Evolutionary conservation across 2,797 vertebrate genomes (phyloP).

Genomic region (Oryzias dopingdopingensis): DNA sequence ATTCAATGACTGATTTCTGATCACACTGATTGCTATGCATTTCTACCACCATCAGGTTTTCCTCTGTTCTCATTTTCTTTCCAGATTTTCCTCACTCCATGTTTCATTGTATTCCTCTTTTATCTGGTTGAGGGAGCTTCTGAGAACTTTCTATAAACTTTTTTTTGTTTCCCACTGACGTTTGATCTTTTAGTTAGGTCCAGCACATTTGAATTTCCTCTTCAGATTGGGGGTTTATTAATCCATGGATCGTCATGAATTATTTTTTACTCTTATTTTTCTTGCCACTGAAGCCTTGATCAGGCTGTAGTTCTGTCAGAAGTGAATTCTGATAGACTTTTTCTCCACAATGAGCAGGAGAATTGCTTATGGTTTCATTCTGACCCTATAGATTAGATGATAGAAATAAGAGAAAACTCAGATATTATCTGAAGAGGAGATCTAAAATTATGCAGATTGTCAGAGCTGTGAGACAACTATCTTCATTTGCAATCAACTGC

Average conservation of each 20-base stretch:
- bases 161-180: slow-evolving; percentile 55
- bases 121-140: slow-evolving; percentile 38
- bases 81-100: slow-evolving; percentile 54
- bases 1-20: slow-evolving; percentile 64
- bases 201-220: slow-evolving; percentile 46
- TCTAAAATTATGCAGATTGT: slow-evolving; percentile 4
- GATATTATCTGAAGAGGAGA: neutral
- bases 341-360: neutral
- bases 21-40: slow-evolving; percentile 58
- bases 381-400: slow-evolving; percentile 3
- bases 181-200: slow-evolving; percentile 65
- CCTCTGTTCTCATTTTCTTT: slow-evolving; percentile 63
- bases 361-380: neutral
- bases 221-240: slow-evolving; percentile 44
- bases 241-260: slow-evolving; percentile 37
- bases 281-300: slow-evolving; percentile 42
- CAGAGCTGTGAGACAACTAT: slow-evolving; percentile 1
- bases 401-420: slow-evolving; percentile 7
- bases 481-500: neutral
- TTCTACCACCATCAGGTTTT: slow-evolving; percentile 60
- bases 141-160: slow-evolving; percentile 51
- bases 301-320: slow-evolving; percentile 36
- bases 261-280: slow-evolving; percentile 13
- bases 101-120: slow-evolving; percentile 42
- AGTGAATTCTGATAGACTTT: slow-evolving; percentile 6